Conservation (phyloP, 2,797 vertebrate species). For the Pangasius djambal region DNA sequence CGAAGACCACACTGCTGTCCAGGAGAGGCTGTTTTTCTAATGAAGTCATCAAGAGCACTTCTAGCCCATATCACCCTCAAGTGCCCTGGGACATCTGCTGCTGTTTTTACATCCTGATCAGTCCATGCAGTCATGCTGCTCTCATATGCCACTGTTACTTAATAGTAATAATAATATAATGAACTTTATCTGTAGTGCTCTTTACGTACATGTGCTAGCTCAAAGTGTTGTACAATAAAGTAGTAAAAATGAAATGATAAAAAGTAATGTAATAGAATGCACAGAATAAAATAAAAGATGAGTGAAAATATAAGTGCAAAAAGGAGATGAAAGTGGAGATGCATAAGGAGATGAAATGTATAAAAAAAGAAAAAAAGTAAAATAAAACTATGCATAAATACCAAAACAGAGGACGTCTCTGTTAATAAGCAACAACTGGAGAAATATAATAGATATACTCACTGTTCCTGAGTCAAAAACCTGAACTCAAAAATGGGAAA, state of each 20-base stretch:
- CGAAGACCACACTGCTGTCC: constrained; percentile 25
- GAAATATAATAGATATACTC: background rate
- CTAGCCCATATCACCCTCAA: constrained; percentile 27
- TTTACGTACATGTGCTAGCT: background rate
- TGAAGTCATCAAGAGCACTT: constrained; percentile 52
- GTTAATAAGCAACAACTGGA: background rate
- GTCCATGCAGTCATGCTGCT: constrained; percentile 22
- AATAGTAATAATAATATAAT: constrained; percentile 1
- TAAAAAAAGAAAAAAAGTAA: background rate
- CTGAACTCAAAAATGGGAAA: background rate
- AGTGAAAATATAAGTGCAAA: background rate
- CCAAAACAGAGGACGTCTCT: background rate
- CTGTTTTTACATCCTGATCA: constrained; percentile 28
- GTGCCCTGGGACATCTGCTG: constrained; percentile 42
- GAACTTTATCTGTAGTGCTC: background rate
- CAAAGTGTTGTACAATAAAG: background rate
- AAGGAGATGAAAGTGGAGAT: background rate
- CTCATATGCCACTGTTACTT: constrained; percentile 16
- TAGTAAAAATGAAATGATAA: background rate
- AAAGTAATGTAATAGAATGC: background rate
- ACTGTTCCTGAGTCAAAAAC: background rate
- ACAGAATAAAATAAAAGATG: background rate
- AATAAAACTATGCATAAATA: background rate
- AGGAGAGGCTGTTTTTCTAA: constrained; percentile 39
- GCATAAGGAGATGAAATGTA: background rate